Evolutionary conservation across 2,113 vertebrate species (phyloP).

Genomic region (Periophthalmus modestus): DNA sequence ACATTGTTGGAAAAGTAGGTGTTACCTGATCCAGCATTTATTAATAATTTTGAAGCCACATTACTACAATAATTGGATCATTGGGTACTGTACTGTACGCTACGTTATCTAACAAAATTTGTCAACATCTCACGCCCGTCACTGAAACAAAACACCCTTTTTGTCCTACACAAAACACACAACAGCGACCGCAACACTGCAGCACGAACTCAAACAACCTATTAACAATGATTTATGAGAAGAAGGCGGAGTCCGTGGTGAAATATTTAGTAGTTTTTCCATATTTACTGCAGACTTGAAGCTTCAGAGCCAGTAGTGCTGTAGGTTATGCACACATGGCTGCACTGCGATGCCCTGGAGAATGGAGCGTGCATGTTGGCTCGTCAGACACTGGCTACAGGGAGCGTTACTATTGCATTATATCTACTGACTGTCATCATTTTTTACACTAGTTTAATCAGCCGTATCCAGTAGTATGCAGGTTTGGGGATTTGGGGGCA

Average conservation of each 20-base stretch:
- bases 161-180: slow-evolving; percentile 10
- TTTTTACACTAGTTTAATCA: slow-evolving; percentile 60
- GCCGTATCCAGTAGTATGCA: slow-evolving; percentile 8
- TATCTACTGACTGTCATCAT: slow-evolving; percentile 51
- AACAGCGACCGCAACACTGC: slow-evolving; percentile 8
- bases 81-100: background rate
- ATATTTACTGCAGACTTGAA: slow-evolving; percentile 60
- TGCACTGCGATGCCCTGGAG: slow-evolving; percentile 69
- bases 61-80: background rate
- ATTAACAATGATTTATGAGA: slow-evolving; percentile 75
- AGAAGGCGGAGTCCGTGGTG: slow-evolving; percentile 51
- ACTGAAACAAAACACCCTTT: slow-evolving; percentile 40
- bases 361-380: slow-evolving; percentile 63
- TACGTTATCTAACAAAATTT: background rate
- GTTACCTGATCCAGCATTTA: background rate
- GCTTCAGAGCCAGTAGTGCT: slow-evolving; percentile 47
- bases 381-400: slow-evolving; percentile 62
- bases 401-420: slow-evolving; percentile 49
- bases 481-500: slow-evolving; percentile 32
- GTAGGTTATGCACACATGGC: slow-evolving; percentile 65
- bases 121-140: slow-evolving; percentile 32
- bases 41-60: background rate
- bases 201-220: slow-evolving; percentile 59
- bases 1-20: too few species aligned
- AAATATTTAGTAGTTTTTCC: slow-evolving; percentile 72